Evolutionary conservation across 2,888 invertebrate genomes (phyloP), one percentile per base, ranked within the genome.

Genomic region (Yponomeuta cagnagella): DNA sequence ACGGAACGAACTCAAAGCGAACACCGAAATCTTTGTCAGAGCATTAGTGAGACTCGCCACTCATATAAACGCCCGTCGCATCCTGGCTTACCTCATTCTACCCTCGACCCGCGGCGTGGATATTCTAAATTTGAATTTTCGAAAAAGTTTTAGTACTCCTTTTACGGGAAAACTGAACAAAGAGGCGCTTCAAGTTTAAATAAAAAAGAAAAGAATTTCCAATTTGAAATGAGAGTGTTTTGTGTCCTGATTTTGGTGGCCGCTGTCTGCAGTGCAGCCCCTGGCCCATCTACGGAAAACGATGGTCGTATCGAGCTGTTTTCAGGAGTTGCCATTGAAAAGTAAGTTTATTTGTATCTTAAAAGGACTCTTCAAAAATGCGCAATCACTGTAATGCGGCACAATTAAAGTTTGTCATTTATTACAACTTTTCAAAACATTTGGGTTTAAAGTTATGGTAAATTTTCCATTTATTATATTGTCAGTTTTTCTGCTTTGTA

Each of bases 291-390:
- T 0, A 76, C 70, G 12, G 87, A 87, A 72, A 86, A 88, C 15
- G 86, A 89, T 71, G 84, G 79, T 2, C 84, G 77, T 74, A 79
- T 91, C 8, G 90, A 92, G 72, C 77, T 92, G 30, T 89, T 92
- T 69, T 86, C 89, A 2, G 92, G 92, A 74, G 90, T 92, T 2
- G 87, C 89, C 12, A 88, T 92, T 76, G 89, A 91, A 76, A 85
- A 85, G 89, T 89, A 74, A 89, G 89, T 87, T 52, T 37, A 12
- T 67, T 52, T 52, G 10, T 52, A 12, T 52, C 10, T 10, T 2
- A 5, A 52, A 58, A 15, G 15, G 15, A 12, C 12, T 1, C 12
- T 12, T 58, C 1, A 58, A 8, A 58, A 58, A 58, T 58, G 15
- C 15, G 4, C 1, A 12, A 4, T 58, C 3, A 3, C 52, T 12